Evolutionary conservation across 2,113 vertebrate genomes (phyloP).

Genomic region (Elachura formosa): DNA sequence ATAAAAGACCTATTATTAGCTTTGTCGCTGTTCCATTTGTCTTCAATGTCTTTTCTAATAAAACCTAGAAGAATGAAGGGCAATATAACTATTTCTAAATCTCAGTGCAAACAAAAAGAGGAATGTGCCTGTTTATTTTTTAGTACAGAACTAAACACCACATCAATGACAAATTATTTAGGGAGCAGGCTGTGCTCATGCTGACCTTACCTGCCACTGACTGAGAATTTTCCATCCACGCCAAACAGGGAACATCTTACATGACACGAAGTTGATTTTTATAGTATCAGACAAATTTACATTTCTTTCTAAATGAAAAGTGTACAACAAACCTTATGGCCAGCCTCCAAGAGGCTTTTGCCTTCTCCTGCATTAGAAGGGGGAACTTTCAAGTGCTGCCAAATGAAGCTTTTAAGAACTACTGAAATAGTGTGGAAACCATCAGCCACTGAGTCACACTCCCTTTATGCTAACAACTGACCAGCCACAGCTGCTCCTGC

Average conservation of each 20-base stretch:
- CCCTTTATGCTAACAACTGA: background rate
- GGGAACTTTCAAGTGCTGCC: background rate
- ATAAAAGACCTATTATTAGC: conserved; percentile 6
- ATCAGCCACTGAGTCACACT: background rate
- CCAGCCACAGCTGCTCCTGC: background rate
- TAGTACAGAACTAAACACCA: background rate
- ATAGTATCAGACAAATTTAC: background rate
- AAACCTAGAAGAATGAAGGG: conserved; percentile 11
- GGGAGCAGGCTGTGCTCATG: background rate
- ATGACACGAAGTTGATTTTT: background rate
- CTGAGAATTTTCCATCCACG: background rate
- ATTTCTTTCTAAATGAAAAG: background rate
- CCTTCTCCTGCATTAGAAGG: background rate
- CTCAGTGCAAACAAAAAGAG: background rate
- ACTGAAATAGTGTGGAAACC: background rate
- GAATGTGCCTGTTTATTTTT: background rate
- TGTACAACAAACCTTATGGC: background rate
- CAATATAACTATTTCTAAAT: conserved; percentile 7
- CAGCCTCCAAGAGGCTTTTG: background rate
- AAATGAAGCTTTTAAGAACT: background rate
- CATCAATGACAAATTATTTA: background rate
- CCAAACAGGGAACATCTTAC: background rate
- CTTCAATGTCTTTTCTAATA: conserved; percentile 17
- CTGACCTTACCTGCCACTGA: background rate
- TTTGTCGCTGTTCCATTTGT: conserved; percentile 37